Base-by-base conservation (phyloP, 2,797 vertebrate genomes). In the Numenius phaeopus region DNA sequence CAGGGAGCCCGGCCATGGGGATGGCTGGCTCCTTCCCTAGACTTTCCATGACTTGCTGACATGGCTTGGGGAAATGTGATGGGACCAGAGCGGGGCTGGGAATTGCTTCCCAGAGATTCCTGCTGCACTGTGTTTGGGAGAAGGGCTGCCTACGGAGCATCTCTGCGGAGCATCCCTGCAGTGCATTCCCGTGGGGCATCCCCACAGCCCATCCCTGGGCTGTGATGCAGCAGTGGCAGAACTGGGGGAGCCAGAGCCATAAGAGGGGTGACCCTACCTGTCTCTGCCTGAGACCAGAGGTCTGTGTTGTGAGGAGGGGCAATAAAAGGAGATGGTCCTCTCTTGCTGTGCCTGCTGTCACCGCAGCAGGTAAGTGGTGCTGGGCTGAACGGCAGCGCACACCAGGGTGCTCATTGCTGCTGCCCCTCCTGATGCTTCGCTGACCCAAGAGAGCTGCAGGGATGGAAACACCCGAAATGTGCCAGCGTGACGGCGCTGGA, bases 61-160 rank as follows among this genome's bases (percentile, higher is more conserved):
- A 1, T 14, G 52, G 16, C 30, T 2, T 61, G 32, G 34, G 26
- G n/a, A 69, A n/a, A 20, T 0, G 1, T 7, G 66, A 21, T 0
- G 5, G 54, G 83, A 22, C 11, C 11, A 5, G 37, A 57, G n/a
- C 0, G 0, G 55, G 49, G n/a, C 49, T 54, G 55, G 55, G 73
- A 79, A 27, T 49, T 3, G 7, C 39, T 87, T 54, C 44, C 34
- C 2, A 0, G 49, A 27, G 54, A n/a, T 23, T 44, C 24, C 66
- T 42, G 29, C 47, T 72, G 54, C 30, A 4, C 29, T 5, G 29
- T 9, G 37, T 27, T 32, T 7, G 46, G 83, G 57, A 83, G 73
- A 58, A 52, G 30, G 50, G 57, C 22, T 59, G 34, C 17, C 21
- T 42, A 11, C 0, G 3, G 49, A 3, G 8, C 24, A 6, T 26